A percentile compares a stretch with the other conserved stretches of the same genome.
Evolutionary conservation across 2,113 vertebrate species (phyloP).

Genomic region (Rhipidura dahli): DNA sequence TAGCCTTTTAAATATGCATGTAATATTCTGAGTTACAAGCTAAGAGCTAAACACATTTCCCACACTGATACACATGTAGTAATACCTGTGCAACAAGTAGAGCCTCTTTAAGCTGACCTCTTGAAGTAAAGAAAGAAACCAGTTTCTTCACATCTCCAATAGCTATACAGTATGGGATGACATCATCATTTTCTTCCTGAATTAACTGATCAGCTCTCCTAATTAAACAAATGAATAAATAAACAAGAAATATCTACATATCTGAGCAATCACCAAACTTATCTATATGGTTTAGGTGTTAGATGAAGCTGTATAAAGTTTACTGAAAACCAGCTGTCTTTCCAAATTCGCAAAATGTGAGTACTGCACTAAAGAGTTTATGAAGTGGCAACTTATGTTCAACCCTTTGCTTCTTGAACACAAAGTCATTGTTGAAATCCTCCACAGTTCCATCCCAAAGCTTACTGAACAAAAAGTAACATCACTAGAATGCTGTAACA

Average conservation of each 20-base stretch:
- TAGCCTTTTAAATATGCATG: background rate
- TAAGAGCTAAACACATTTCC: background rate
- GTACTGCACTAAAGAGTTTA: background rate
- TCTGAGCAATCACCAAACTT: background rate
- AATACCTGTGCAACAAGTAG: slow-evolving; percentile 91
- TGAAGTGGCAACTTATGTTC: background rate
- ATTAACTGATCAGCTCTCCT: slow-evolving; percentile 97
- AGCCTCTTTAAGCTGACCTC: slow-evolving; percentile 92
- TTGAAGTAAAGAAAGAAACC: slow-evolving; percentile 87
- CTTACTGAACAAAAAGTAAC: background rate
- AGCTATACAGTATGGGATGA: slow-evolving; percentile 93
- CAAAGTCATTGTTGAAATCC: background rate
- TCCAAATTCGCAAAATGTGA: background rate
- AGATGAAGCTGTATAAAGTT: background rate
- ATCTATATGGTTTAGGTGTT: background rate
- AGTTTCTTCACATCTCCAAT: slow-evolving; percentile 89
- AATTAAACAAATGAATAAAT: slow-evolving; percentile 23
- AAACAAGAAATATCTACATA: background rate
- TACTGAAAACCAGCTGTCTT: background rate
- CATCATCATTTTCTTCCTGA: slow-evolving; percentile 91
- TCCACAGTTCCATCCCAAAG: background rate
- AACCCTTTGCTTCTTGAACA: background rate
- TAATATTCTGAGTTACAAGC: background rate
- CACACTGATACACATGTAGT: background rate
- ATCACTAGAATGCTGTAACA: background rate